Evolutionary conservation across 2,797 vertebrate genomes (phyloP), one percentile per base, ranked within the genome.

Genomic region (Catamblyrhynchus diadema): DNA sequence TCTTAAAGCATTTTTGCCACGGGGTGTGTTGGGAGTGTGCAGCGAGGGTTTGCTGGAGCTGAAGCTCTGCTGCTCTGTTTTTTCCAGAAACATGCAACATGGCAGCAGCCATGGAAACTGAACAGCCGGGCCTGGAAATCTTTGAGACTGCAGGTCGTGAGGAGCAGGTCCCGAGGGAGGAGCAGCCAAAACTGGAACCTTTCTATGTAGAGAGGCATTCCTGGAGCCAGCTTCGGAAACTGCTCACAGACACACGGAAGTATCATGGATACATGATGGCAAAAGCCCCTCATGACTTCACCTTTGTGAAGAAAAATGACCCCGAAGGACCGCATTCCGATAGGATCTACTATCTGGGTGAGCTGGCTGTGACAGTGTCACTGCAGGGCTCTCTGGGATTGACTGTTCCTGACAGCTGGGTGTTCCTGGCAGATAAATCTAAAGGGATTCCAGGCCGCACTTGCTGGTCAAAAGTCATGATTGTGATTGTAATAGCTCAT

Each of bases 81-180:
- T 96, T 96, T 94, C 88, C 91, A 98, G 98, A 97, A 97, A 97
- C 96, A 98, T 98, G 98, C 97, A 98, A 97, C 97, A 98, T 98
- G 98, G 98, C 98, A 96, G 98, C 98, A 97, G 98, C 98, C 57
- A 98, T 98, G 98, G 98, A 98, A 97, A 98, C 98, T 97, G 98
- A 98, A 94, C 98, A 98, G 94, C 97, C 96, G 59, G 96, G 97
- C 92, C 95, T 98, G 45, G 98, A 98, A 94, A 95, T 98, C 83
- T 98, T 98, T 75, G 98, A 98, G 91, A 98, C 98, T 24, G 93
- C 98, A 0, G 97, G 95, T 37, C 61, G 4, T 72, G 96, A 97
- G 92, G 97, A 98, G 86, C 96, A 74, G 88, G 85, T 94, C 72
- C 97, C 95, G 11, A 95, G 96, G 8, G 97, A 95, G 35, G 97